Percentiles rank a stretch among this genome's conserved stretches.
phyloP scores from a whole-genome alignment of 2,113 vertebrate species.

The Leucopsar rothschildi region DNA sequence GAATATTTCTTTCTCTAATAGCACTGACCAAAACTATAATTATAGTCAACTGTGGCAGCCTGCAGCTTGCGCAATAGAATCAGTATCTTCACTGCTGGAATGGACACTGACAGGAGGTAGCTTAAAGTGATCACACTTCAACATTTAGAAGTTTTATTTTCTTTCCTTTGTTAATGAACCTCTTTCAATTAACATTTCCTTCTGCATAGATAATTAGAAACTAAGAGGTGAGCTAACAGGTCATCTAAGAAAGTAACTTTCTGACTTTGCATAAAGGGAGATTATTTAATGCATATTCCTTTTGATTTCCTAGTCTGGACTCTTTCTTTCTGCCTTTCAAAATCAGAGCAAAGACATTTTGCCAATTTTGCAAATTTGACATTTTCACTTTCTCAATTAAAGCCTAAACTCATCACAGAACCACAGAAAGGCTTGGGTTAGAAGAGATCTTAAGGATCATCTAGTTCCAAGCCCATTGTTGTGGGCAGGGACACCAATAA shows the following conservation, averaged over 20 bases:
- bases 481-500: not conserved
- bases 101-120: not conserved
- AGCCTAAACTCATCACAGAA: not conserved
- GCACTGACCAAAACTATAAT: not conserved
- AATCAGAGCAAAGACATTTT: not conserved
- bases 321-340: not conserved
- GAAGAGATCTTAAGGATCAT: not conserved
- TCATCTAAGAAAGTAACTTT: not conserved
- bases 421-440: not conserved
- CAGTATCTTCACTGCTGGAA: not conserved
- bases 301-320: not conserved
- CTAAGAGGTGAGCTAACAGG: not conserved
- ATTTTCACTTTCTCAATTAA: not conserved
- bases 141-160: not conserved
- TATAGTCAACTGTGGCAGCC: not conserved
- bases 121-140: not conserved
- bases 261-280: not conserved
- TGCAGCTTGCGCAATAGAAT: not conserved
- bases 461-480: not conserved
- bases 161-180: not conserved
- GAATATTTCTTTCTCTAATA: not conserved
- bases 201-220: not conserved
- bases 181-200: not conserved
- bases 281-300: not conserved
- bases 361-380: not conserved